Percentiles rank a stretch among this genome's conserved stretches.
These are phyloP conservation scores for Tetropium fuscum DNA, from an alignment of 2,888 invertebrate genomes.

Conservation along the genomic window DNA sequence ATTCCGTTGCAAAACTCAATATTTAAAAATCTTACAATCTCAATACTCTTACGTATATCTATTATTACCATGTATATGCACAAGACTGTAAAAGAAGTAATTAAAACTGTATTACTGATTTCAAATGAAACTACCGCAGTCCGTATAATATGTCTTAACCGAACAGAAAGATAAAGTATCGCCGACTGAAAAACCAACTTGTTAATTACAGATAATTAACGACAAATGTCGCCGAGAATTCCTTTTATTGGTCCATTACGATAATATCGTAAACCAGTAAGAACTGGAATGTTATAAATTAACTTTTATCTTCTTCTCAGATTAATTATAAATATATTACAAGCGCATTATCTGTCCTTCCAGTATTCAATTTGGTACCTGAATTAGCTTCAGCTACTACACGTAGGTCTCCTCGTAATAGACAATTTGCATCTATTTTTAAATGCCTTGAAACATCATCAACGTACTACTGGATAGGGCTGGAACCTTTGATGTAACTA, in stretches of 20 bases:
- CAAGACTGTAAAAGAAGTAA: slow-evolving; percentile 12
- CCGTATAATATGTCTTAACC: slow-evolving; percentile 6
- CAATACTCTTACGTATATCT: too few relatives aligned
- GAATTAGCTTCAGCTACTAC: slow-evolving; percentile 4
- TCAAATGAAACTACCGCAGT: not conserved
- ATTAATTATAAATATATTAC: slow-evolving; percentile 25
- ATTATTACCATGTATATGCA: too few relatives aligned
- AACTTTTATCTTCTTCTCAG: slow-evolving; percentile 13
- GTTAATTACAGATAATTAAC: slow-evolving; percentile 28
- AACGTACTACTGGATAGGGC: too few relatives aligned
- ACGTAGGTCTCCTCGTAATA: not conserved
- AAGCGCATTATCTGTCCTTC: slow-evolving; percentile 5
- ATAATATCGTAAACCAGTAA: slow-evolving; percentile 21
- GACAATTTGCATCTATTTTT: too few relatives aligned
- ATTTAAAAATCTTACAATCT: too few relatives aligned
- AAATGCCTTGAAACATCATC: too few relatives aligned
- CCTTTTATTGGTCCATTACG: slow-evolving; percentile 30
- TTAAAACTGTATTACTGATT: slow-evolving; percentile 7
- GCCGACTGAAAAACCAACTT: slow-evolving; percentile 17
- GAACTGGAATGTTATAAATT: slow-evolving; percentile 20
- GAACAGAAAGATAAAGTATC: slow-evolving; percentile 16
- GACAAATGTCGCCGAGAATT: slow-evolving; percentile 17
- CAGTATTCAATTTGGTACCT: slow-evolving; percentile 13
- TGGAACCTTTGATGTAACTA: too few relatives aligned
- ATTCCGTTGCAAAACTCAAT: too few relatives aligned